Percentiles rank a stretch among this genome's conserved stretches.
Evolutionary conservation across 2,888 invertebrate genomes (phyloP).

Genomic region (Pammene fasciana): DNA sequence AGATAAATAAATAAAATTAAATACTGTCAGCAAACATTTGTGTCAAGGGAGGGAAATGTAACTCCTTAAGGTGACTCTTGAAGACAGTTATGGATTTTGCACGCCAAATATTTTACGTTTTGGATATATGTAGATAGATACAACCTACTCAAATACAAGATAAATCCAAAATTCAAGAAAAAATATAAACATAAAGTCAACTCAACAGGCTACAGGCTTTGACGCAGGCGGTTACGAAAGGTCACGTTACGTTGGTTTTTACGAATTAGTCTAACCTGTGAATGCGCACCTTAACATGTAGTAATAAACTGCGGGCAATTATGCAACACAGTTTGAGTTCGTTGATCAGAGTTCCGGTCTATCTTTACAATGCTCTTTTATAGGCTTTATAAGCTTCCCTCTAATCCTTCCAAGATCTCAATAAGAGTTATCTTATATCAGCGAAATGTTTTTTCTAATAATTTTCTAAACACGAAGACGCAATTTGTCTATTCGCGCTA

Average conservation of each 20-base stretch:
- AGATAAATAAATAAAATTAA: too few relatives aligned
- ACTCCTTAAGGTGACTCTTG: too few relatives aligned
- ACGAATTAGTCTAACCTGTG: background rate
- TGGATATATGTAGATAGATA: too few relatives aligned
- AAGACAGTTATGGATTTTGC: too few relatives aligned
- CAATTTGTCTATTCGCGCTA: background rate
- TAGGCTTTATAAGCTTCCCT: constrained; percentile 3
- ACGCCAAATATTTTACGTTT: too few relatives aligned
- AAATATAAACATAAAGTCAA: too few relatives aligned
- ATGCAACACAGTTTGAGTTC: constrained; percentile 25
- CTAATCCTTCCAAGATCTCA: constrained; percentile 21
- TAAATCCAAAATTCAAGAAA: too few relatives aligned
- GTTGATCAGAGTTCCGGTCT: constrained; percentile 23
- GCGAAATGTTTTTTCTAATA: background rate
- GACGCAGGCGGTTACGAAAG: background rate
- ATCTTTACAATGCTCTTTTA: constrained; percentile 22
- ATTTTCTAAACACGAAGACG: background rate
- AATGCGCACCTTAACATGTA: background rate
- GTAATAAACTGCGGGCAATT: constrained; percentile 2
- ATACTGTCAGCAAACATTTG: too few relatives aligned
- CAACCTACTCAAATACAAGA: too few relatives aligned
- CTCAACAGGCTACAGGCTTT: too few relatives aligned
- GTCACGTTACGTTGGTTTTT: background rate
- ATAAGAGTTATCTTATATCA: constrained; percentile 12
- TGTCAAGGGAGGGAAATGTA: too few relatives aligned